Base-by-base conservation (phyloP, 2,113 vertebrate genomes). In the Rutilus rutilus region DNA sequence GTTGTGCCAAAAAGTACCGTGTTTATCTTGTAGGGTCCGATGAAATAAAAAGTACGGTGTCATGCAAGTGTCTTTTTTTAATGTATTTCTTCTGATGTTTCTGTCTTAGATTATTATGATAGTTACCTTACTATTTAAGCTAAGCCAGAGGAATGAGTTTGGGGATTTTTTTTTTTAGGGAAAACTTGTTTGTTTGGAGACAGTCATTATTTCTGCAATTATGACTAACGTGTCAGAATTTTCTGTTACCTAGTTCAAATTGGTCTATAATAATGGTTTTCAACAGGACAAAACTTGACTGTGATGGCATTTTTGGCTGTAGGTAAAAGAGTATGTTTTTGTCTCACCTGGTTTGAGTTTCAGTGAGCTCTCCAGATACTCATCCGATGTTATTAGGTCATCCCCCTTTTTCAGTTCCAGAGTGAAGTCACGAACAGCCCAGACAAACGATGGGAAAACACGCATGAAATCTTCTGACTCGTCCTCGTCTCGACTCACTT, bases 361-460 rank as follows among this genome's bases (percentile, higher is more conserved):
- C 27, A 92, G 73, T 33, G 89, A 84, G 12, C 87, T 83, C 50
- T 91, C 87, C 82, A 92, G 78, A 86, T 90, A 93, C 10, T 89
- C 60, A 11, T 92, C 89, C 45, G 86, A 86, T 30, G 87, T 90
- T 42, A 91, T 89, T 1, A 33, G 10, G 12, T 67, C 10, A 25
- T 67, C 85, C 0, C 71, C 30, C 21, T 78, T 54, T 74, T 85
- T 71, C 80, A 93, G 62, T 14, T 88, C 59, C 65, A 95, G 71
- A 0, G 19, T 88, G 84, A 96, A 95, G 87, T 95, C 95, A 15
- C 93, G 90, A 27, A 95, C 89, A 30, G 89, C 45, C 94, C 94
- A 95, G 23, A 95, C 81, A 69, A 96, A 95, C 0, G 92, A 89
- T 21, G 95, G 95, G 71, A 96, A 94, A 85, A 93, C 89, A 6